Evolutionary conservation across 2,888 invertebrate species (phyloP).

Genomic region (Ophraella communa): DNA sequence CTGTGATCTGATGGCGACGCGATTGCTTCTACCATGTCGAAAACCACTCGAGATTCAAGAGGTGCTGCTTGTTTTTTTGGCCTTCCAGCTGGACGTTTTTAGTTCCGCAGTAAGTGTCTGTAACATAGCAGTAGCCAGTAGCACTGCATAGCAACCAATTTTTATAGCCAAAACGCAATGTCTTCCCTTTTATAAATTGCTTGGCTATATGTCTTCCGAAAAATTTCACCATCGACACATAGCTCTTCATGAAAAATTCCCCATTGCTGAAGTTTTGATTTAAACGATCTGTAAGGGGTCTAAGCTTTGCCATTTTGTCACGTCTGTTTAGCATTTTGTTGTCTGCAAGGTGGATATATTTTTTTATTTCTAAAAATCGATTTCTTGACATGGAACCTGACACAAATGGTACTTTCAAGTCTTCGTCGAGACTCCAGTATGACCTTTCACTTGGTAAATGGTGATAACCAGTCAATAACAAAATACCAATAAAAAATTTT

Average conservation of each 20-base stretch:
- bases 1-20: no score
- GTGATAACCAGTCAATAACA: constrained; percentile 47
- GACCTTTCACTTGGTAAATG: constrained; percentile 45
- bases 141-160: constrained; percentile 45
- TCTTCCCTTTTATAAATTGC: constrained; percentile 43
- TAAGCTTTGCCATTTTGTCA: constrained; percentile 32
- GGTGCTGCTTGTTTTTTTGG: no score
- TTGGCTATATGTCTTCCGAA: constrained; percentile 43
- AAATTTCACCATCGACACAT: constrained; percentile 44
- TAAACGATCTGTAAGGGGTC: no score
- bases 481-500: constrained; percentile 22
- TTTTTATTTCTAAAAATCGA: constrained; percentile 39
- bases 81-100: no score
- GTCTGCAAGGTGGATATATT: constrained; percentile 32
- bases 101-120: constrained; percentile 34
- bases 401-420: neutral
- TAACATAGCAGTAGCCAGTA: constrained; percentile 41
- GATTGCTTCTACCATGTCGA: no score
- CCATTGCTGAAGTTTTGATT: constrained; percentile 31
- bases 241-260: constrained; percentile 37
- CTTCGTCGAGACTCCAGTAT: constrained; percentile 44
- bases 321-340: constrained; percentile 30
- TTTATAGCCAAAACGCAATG: constrained; percentile 47
- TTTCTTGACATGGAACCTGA: constrained; percentile 32
- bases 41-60: no score